phyloP scores from a whole-genome alignment of 2,888 invertebrate species.

The Tridacna gigas region DNA sequence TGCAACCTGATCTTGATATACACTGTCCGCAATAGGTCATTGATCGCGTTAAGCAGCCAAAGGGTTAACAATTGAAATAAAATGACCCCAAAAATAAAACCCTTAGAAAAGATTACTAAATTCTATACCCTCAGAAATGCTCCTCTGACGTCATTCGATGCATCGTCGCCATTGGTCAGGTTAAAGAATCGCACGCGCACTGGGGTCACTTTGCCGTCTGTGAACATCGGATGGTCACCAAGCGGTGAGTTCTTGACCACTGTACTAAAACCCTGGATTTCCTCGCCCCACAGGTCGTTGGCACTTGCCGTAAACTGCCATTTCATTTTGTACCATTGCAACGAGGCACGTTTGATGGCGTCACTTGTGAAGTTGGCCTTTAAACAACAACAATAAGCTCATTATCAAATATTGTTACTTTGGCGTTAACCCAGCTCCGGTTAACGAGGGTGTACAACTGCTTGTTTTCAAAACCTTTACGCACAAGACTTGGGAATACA shows the following conservation, averaged over 20 bases:
- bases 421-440: too few species aligned
- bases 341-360: conserved; percentile 48
- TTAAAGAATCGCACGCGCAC: conserved; percentile 57
- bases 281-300: conserved; percentile 61
- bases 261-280: conserved; percentile 55
- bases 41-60: too few species aligned
- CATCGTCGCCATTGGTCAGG: conserved; percentile 54
- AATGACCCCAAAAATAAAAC: too few species aligned
- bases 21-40: too few species aligned
- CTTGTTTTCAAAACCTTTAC: too few species aligned
- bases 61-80: too few species aligned
- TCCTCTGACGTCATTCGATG: conserved; percentile 56
- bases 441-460: too few species aligned
- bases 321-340: conserved; percentile 62
- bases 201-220: conserved; percentile 38
- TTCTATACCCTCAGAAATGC: conserved; percentile 57
- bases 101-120: too few species aligned
- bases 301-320: conserved; percentile 58
- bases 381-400: not conserved
- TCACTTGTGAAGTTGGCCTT: conserved; percentile 42
- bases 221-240: conserved; percentile 24
- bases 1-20: too few species aligned
- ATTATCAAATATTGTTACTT: too few species aligned
- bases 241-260: conserved; percentile 45
- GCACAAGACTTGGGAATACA: too few species aligned